Percentiles rank a stretch among this genome's conserved stretches.
Evolutionary conservation across 2,888 invertebrate species (phyloP).

Genomic region (Drosophila tanythrix): DNA sequence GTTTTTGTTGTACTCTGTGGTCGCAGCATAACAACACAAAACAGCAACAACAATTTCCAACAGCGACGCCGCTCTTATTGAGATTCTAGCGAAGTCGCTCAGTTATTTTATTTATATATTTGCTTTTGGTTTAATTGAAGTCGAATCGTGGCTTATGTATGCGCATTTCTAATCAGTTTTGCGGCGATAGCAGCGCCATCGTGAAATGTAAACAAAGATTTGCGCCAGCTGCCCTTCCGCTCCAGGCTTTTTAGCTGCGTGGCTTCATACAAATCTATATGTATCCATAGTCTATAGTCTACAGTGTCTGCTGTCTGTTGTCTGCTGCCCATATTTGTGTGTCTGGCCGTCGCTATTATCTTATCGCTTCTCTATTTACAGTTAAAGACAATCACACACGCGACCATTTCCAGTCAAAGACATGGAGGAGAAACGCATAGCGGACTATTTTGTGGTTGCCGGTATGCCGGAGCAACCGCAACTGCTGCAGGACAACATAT

Average conservation of each 20-base stretch:
- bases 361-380: slow-evolving; percentile 43
- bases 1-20: slow-evolving; percentile 58
- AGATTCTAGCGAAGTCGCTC: slow-evolving; percentile 26
- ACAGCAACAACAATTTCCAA: slow-evolving; percentile 24
- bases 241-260: not conserved
- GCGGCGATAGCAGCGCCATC: slow-evolving; percentile 35
- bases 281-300: not conserved
- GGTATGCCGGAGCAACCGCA: slow-evolving; percentile 94
- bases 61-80: slow-evolving; percentile 7
- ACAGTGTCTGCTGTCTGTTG: not conserved
- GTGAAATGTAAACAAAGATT: slow-evolving; percentile 66
- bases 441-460: slow-evolving; percentile 99
- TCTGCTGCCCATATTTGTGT: not conserved
- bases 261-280: not conserved
- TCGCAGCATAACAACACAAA: slow-evolving; percentile 41
- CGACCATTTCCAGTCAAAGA: slow-evolving; percentile 18
- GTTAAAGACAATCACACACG: slow-evolving; percentile 30
- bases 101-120: slow-evolving; percentile 21
- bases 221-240: slow-evolving; percentile 32
- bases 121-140: slow-evolving; percentile 22
- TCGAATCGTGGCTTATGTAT: not conserved
- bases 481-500: slow-evolving; percentile 89
- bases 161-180: slow-evolving; percentile 40
- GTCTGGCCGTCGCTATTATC: slow-evolving; percentile 29
- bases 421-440: slow-evolving; percentile 95